phyloP scores from a whole-genome alignment of 2,113 vertebrate genomes.

The Nestor notabilis region DNA sequence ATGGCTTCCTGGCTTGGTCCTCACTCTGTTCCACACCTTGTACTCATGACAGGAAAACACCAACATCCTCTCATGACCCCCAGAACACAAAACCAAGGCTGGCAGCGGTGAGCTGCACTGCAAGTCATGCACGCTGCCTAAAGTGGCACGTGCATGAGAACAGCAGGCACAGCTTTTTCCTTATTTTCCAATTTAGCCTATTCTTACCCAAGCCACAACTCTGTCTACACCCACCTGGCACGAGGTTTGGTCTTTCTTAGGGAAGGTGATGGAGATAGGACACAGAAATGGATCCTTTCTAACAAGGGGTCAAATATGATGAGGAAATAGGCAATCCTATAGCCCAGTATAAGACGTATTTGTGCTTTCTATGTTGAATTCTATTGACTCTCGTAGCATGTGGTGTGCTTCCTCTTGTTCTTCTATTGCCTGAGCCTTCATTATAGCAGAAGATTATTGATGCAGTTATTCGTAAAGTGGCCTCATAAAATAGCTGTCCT shows the following conservation, averaged over 20 bases:
- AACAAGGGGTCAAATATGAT: not conserved
- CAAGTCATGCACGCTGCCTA: rapidly evolving
- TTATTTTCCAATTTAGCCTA: not conserved
- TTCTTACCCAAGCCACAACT: not conserved
- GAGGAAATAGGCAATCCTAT: not conserved
- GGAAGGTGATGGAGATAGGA: not conserved
- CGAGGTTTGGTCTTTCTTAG: not conserved
- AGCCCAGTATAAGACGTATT: not conserved
- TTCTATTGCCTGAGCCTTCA: not conserved
- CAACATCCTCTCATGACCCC: rapidly evolving
- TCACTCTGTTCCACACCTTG: not conserved
- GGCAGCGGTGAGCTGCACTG: not conserved
- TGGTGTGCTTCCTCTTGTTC: not conserved
- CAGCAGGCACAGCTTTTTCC: not conserved
- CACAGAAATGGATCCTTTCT: not conserved
- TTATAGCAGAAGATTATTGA: not conserved
- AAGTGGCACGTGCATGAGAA: not conserved
- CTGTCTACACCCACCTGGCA: not conserved
- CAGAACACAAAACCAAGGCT: not conserved
- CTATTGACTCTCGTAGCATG: not conserved
- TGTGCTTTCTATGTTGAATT: not conserved
- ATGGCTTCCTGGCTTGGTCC: not conserved
- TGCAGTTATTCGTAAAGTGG: not conserved
- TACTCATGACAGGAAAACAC: not conserved
- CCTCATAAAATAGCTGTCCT: not conserved